A percentile compares a stretch with the other conserved stretches of the same genome.
phyloP scores from a whole-genome alignment of 2,797 vertebrate genomes.

The Microhierax caerulescens region DNA sequence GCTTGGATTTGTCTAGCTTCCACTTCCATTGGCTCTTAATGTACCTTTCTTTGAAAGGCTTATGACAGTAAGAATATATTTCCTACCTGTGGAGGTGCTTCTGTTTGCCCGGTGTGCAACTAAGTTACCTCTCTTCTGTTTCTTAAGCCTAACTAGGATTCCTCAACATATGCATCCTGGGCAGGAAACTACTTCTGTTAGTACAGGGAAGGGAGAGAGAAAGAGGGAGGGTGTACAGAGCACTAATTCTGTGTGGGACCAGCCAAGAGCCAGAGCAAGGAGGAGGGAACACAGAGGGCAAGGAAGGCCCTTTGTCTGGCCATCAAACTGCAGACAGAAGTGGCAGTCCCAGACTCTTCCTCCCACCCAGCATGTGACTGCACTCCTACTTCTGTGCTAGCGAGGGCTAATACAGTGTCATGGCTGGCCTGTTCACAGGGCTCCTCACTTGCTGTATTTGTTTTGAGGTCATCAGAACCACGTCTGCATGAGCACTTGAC shows the following conservation, averaged over 20 bases:
- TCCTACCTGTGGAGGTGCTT: neutral
- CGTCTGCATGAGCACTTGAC: neutral
- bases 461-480: neutral
- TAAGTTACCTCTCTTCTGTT: neutral
- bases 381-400: neutral
- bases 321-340: slow-evolving; percentile 41
- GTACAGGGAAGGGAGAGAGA: neutral
- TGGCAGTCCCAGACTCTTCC: slow-evolving; percentile 26
- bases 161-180: neutral
- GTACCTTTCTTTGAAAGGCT: neutral
- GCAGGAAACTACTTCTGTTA: neutral
- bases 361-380: neutral
- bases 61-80: neutral
- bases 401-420: neutral
- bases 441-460: neutral
- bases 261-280: neutral
- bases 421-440: neutral
- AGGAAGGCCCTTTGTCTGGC: neutral
- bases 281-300: slow-evolving; percentile 12
- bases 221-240: neutral
- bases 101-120: neutral
- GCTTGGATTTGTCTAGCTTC: neutral
- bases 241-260: neutral
- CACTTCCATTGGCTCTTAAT: neutral
- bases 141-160: neutral